phyloP scores from a whole-genome alignment of 1,140 invertebrate species.

The Sminthurinus signatus region DNA sequence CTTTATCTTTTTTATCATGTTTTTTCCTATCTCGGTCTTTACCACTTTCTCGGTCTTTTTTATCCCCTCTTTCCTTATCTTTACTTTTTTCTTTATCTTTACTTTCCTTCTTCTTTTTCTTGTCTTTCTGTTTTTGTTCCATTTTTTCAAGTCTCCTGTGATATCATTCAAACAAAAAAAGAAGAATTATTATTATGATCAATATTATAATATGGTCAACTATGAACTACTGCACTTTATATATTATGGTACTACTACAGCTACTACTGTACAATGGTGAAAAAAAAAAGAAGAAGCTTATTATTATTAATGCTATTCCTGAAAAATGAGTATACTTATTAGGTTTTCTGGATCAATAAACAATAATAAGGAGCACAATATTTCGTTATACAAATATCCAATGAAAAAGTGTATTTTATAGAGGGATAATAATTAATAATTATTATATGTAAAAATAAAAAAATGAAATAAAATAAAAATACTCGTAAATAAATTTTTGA shows the following conservation, averaged over 20 bases:
- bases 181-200: not conserved
- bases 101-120: slow-evolving; percentile 43
- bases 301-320: not conserved
- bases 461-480: not conserved
- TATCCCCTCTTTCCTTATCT: slow-evolving; percentile 29
- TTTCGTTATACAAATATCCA: not conserved
- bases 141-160: slow-evolving; percentile 69
- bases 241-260: no score
- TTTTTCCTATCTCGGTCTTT: slow-evolving; percentile 15
- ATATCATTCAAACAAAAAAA: slow-evolving; percentile 38
- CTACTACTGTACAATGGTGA: not conserved
- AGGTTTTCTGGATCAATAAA: slow-evolving; percentile 5
- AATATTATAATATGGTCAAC: not conserved
- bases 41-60: slow-evolving; percentile 4
- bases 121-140: slow-evolving; percentile 55
- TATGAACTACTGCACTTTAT: no score
- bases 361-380: not conserved
- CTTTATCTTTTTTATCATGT: slow-evolving; percentile 11
- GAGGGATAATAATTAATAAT: not conserved
- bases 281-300: not conserved
- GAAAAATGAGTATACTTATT: not conserved
- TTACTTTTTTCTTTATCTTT: slow-evolving; percentile 32
- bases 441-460: not conserved
- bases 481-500: not conserved
- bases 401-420: not conserved